Evolutionary conservation across 2,888 invertebrate genomes (phyloP), one percentile per base, ranked within the genome.

Genomic region (Standfussiana lucernea): DNA sequence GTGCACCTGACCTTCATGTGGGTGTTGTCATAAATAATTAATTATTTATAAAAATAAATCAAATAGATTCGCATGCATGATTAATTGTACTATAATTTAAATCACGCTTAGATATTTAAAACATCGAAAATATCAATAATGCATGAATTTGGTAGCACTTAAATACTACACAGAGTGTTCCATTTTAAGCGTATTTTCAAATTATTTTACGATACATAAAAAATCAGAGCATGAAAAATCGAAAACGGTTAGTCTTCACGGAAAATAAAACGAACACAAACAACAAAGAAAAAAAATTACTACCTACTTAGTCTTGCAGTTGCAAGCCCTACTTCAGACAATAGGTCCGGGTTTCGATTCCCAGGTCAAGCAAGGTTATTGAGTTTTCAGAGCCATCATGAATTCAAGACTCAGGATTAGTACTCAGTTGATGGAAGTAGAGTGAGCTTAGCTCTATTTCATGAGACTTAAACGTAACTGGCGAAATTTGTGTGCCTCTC

Each of bases 1-100:
- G n/a, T n/a, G n/a, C n/a, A n/a, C n/a, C n/a, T n/a, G n/a, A n/a
- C n/a, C n/a, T n/a, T 40, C 24, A 50, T 47, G 76, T 75, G 56
- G 80, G 67, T 53, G 45, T 18, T 6, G n/a, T 65, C 47, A 77
- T 85, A 45, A 74, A 74, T 74, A 72, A 53, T 80, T 7, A 77
- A 70, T 28, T 13, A 0, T 59, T 59, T 37, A 37, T 35, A 74
- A 69, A 66, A 72, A 71, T 37, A 66, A 76, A 80, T 72, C 68
- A 21, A 62, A 53, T 45, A 53, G 72, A 81, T 45, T 69, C 18
- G 45, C 65, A 77, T 77, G 37, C 28, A 77, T 83, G 47, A 83
- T 81, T 62, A 32, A 75, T 74, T 8, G 21, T 4, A 61, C 42
- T 42, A 47, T 84, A 56, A 71, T 62, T 80, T 59, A 65, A 35